Conservation (phyloP, 2,797 vertebrate genomes). For the Channa striata region DNA sequence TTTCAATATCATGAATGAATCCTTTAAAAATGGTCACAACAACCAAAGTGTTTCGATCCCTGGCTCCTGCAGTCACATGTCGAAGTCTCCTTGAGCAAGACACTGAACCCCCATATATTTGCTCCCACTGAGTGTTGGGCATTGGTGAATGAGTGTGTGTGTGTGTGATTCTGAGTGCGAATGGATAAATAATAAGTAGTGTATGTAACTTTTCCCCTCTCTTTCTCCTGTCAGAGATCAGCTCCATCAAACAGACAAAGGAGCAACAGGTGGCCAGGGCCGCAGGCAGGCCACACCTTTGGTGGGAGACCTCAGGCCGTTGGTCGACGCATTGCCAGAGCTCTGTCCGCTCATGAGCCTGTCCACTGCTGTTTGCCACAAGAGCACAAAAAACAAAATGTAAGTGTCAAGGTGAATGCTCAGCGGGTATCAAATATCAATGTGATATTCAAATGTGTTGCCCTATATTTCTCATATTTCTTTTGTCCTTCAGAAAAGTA, state of each 20-base stretch:
- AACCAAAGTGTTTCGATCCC: no score
- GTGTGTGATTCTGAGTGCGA: no score
- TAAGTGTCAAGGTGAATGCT: conserved; percentile 43
- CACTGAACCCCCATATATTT: no score
- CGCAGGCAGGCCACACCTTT: conserved; percentile 87
- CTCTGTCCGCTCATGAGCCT: conserved; percentile 77
- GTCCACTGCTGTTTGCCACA: conserved; percentile 35
- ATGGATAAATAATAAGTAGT: not conserved
- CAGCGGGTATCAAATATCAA: not conserved
- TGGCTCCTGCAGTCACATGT: no score
- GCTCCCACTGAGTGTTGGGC: no score
- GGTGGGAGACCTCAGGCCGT: conserved; percentile 90
- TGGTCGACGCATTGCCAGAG: conserved; percentile 83
- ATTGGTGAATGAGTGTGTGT: no score
- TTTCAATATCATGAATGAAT: no score
- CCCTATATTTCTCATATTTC: conserved; percentile 1
- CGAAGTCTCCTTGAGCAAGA: no score
- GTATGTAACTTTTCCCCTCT: not conserved
- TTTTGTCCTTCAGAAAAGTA: not conserved
- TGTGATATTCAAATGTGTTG: not conserved
- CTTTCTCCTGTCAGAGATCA: conserved; percentile 86
- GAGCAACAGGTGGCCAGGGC: conserved; percentile 84
- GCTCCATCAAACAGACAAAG: conserved; percentile 86
- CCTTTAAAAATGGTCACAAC: no score
- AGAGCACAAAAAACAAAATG: conserved; percentile 76